Evolutionary conservation across 2,113 vertebrate species (phyloP).

Genomic region (Hyaena hyaena): DNA sequence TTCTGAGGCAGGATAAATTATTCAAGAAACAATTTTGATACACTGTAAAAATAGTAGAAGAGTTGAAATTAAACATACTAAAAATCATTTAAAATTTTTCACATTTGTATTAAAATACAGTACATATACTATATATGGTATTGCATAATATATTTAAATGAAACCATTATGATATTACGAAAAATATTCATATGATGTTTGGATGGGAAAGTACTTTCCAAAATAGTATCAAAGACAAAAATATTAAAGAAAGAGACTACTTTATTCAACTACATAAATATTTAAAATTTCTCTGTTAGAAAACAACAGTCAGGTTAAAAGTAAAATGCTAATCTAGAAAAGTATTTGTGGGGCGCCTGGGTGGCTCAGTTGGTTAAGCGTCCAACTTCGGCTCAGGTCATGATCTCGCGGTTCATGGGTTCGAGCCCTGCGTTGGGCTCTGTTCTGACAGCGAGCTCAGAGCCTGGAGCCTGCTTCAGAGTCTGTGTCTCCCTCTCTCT

Average conservation of each 20-base stretch:
- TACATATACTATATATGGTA: not conserved
- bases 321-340: not conserved
- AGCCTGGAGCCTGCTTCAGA: no score
- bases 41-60: not conserved
- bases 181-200: conserved; percentile 7
- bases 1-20: not conserved
- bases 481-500: no score
- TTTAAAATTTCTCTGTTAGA: conserved; percentile 29
- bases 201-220: not conserved
- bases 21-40: conserved; percentile 42
- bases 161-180: conserved; percentile 10
- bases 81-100: not conserved
- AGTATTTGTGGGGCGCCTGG: not conserved
- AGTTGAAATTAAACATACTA: conserved; percentile 2
- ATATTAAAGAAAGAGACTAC: not conserved
- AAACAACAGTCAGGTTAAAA: not conserved
- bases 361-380: no score
- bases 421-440: no score
- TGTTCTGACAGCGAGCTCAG: no score
- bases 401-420: no score
- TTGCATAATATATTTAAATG: not conserved
- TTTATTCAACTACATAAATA: not conserved
- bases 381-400: no score
- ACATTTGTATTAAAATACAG: not conserved
- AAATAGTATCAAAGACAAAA: not conserved